Conservation (phyloP, 2,113 vertebrate genomes). For the Mormyrus iriodes region DNA sequence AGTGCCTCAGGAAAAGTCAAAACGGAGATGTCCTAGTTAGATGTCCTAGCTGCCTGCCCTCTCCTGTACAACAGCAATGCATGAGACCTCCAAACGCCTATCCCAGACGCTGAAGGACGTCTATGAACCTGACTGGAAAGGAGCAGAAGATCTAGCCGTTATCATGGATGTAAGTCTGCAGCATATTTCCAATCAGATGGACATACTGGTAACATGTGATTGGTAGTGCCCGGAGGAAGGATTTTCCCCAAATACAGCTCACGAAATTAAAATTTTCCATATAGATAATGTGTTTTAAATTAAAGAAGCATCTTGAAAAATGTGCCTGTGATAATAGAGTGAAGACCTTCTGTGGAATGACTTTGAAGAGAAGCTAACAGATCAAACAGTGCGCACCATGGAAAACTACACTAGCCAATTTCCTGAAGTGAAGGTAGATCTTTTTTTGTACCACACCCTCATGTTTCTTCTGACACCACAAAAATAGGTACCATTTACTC, state of each 20-base stretch:
- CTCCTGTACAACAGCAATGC: constrained; percentile 65
- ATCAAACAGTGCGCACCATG: constrained; percentile 82
- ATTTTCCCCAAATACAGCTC: not conserved
- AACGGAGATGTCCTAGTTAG: not conserved
- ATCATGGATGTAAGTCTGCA: constrained; percentile 72
- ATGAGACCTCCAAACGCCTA: constrained; percentile 79
- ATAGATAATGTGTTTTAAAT: not conserved
- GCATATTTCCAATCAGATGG: not conserved
- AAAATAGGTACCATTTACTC: not conserved
- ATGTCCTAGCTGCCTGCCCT: not conserved
- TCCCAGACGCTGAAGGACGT: constrained; percentile 80
- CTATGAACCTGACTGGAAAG: constrained; percentile 79
- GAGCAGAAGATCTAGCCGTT: constrained; percentile 66
- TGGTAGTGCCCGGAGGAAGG: not conserved
- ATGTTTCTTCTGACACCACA: not conserved
- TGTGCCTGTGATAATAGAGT: constrained; percentile 57
- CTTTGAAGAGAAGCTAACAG: constrained; percentile 81
- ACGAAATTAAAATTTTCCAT: not conserved
- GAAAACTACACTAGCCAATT: constrained; percentile 90
- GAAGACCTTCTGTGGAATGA: constrained; percentile 92
- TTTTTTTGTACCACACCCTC: not conserved
- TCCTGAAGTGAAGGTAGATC: constrained; percentile 75
- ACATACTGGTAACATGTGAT: not conserved
- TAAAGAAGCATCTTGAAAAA: not conserved
- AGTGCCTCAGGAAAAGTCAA: not conserved